phyloP scores from a whole-genome alignment of 2,113 vertebrate species.

The Labrus mixtus region DNA sequence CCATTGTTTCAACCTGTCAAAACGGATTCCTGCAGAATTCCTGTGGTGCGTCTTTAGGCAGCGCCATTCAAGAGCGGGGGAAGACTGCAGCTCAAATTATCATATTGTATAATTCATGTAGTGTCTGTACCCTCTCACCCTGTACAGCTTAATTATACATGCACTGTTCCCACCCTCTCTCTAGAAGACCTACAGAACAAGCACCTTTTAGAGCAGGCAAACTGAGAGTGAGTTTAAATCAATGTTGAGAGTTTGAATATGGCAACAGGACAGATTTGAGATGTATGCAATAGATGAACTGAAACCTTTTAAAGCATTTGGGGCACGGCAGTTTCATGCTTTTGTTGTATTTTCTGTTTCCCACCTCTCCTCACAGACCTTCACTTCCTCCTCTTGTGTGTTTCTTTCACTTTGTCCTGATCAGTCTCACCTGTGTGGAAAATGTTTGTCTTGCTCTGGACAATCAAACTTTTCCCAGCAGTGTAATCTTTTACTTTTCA shows the following conservation, averaged over 20 bases:
- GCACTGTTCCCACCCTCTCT: conserved; percentile 1
- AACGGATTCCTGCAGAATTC: conserved; percentile 3
- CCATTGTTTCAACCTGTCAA: not conserved
- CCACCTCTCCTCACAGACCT: no score
- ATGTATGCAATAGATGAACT: not conserved
- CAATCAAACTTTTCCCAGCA: no score
- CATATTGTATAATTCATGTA: conserved; percentile 68
- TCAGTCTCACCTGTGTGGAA: no score
- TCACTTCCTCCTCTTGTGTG: no score
- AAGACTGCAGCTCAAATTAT: conserved; percentile 57
- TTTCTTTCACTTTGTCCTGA: no score
- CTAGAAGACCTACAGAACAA: not conserved
- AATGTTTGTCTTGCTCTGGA: no score
- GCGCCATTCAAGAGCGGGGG: conserved; percentile 12
- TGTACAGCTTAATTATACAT: conserved; percentile 61
- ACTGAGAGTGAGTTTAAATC: conserved; percentile 21
- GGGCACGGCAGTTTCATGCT: no score
- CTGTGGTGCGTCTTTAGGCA: conserved; percentile 27
- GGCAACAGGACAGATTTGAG: not conserved
- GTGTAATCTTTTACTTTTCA: no score
- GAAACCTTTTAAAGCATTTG: not conserved
- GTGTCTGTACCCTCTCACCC: conserved; percentile 64
- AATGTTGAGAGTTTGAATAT: conserved; percentile 1
- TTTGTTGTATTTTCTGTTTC: no score
- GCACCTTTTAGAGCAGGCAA: not conserved